Percentiles rank a stretch among this genome's conserved stretches.
Conservation (phyloP, 2,113 vertebrate genomes). For the Stictonetta naevosa region DNA sequence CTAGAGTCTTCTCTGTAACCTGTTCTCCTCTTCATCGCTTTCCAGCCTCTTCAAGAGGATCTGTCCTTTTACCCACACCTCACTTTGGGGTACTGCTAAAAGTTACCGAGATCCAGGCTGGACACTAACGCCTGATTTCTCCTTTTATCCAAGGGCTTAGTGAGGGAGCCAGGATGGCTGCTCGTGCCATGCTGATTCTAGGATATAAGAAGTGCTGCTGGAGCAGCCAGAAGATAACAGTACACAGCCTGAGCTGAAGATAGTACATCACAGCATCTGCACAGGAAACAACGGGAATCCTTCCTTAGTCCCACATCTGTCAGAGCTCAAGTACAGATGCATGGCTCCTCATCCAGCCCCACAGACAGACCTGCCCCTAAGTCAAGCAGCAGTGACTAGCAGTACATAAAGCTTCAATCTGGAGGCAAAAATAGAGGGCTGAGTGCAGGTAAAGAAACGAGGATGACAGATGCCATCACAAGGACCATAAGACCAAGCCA, state of each 20-base stretch:
- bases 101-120: not conserved
- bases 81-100: not conserved
- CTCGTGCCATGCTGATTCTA: no score
- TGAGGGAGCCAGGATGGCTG: not conserved
- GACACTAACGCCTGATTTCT: not conserved
- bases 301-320: conserved; percentile 72
- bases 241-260: not conserved
- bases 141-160: not conserved
- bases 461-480: not conserved
- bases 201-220: not conserved
- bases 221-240: not conserved
- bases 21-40: not conserved
- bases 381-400: conserved; percentile 80
- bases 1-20: not conserved
- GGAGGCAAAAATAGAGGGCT: not conserved
- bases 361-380: conserved; percentile 79
- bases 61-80: not conserved
- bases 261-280: conserved; percentile 64
- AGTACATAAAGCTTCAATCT: conserved; percentile 55
- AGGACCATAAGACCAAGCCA: not conserved
- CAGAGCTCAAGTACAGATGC: conserved; percentile 83
- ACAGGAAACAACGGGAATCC: conserved; percentile 37
- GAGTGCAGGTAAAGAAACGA: not conserved
- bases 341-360: conserved; percentile 72
- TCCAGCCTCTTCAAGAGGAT: not conserved